phyloP scores from a whole-genome alignment of 1,140 invertebrate species.

The Eumeta japonica region DNA sequence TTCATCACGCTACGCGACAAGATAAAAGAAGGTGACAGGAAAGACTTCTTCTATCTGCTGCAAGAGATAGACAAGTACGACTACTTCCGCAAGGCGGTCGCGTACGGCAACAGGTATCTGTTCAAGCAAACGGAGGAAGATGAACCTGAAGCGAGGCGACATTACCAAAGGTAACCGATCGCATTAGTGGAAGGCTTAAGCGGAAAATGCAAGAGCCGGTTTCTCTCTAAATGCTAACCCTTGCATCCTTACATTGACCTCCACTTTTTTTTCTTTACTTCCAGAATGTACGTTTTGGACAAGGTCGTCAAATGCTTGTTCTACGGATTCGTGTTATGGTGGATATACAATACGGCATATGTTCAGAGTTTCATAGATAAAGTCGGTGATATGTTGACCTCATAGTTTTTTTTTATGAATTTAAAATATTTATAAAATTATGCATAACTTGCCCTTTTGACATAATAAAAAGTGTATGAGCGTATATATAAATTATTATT shows the following conservation, averaged over 20 bases:
- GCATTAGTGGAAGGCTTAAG: too few relatives aligned
- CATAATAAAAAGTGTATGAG: too few relatives aligned
- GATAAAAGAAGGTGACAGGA: conserved; percentile 64
- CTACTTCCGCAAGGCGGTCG: conserved; percentile 56
- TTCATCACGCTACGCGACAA: conserved; percentile 61
- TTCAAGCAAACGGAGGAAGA: conserved; percentile 60
- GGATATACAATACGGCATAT: neutral
- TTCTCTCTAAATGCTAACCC: too few relatives aligned
- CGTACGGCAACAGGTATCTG: conserved; percentile 60
- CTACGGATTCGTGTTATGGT: conserved; percentile 2
- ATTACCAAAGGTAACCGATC: conserved; percentile 53
- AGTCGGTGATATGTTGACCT: too few relatives aligned
- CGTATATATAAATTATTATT: too few relatives aligned
- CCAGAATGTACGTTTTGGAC: neutral
- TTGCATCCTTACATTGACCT: too few relatives aligned
- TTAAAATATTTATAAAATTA: too few relatives aligned
- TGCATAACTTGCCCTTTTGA: too few relatives aligned
- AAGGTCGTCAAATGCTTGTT: neutral
- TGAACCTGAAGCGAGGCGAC: conserved; percentile 37
- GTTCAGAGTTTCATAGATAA: neutral
- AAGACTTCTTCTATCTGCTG: conserved; percentile 63
- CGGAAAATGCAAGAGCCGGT: too few relatives aligned
- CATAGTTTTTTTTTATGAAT: too few relatives aligned
- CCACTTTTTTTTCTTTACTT: too few relatives aligned
- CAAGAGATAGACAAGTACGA: conserved; percentile 46